Conservation (phyloP, 2,888 invertebrate species). For the Eupithecia pulchellata region DNA sequence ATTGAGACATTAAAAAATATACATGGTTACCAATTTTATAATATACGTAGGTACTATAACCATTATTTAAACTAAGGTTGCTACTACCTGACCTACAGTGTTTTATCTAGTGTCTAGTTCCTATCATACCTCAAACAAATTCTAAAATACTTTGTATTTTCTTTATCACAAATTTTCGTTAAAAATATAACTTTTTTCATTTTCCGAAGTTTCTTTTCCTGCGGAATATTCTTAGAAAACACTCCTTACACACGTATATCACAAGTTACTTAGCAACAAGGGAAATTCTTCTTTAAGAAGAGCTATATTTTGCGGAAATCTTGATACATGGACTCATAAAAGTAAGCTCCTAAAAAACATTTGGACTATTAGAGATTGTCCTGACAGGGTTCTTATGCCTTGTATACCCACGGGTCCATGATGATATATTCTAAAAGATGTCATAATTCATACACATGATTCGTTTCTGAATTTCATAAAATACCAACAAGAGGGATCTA, state of each 20-base stretch:
- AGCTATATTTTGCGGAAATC: conserved; percentile 10
- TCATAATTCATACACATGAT: too few relatives aligned
- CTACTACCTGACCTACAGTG: too few relatives aligned
- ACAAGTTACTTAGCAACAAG: conserved; percentile 7
- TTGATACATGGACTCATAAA: conserved; percentile 10
- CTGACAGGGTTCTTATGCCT: not conserved
- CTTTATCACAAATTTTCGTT: not conserved
- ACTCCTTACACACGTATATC: not conserved
- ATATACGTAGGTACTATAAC: too few relatives aligned
- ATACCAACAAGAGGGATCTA: too few relatives aligned
- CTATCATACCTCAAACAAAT: not conserved
- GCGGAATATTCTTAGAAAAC: not conserved
- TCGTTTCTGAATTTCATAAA: too few relatives aligned
- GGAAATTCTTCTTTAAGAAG: conserved; percentile 1
- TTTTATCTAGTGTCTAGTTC: not conserved
- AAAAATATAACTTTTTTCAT: not conserved
- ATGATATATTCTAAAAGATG: too few relatives aligned
- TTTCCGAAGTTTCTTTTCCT: not conserved
- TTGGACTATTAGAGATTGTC: not conserved
- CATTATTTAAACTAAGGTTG: too few relatives aligned
- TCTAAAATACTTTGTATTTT: not conserved
- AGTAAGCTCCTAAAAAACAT: conserved; percentile 5
- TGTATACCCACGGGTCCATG: too few relatives aligned
- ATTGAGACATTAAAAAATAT: too few relatives aligned
- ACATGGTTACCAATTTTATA: too few relatives aligned